A percentile compares a stretch with the other conserved stretches of the same genome.
Evolutionary conservation across 2,888 invertebrate species (phyloP).

Genomic region (Plagiodera versicolora): DNA sequence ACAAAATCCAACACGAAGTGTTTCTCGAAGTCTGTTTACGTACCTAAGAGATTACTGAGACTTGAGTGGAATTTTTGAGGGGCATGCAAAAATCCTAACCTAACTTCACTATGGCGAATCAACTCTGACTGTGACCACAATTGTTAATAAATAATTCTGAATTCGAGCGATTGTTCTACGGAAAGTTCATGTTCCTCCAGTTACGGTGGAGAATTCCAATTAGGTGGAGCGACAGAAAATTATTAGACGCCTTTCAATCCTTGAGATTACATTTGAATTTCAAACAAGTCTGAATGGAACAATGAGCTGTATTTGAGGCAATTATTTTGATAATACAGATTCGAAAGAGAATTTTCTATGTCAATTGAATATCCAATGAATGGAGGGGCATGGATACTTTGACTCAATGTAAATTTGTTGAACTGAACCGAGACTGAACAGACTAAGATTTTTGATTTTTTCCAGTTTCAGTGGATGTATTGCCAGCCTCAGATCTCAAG

Average conservation of each 20-base stretch:
- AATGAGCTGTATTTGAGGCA: constrained; percentile 7
- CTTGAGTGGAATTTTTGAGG: not conserved
- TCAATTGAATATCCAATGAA: not conserved
- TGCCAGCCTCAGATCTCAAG: not conserved
- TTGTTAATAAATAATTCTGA: constrained; percentile 3
- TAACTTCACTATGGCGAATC: not conserved
- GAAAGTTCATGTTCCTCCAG: not conserved
- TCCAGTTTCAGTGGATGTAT: no score
- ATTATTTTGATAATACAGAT: constrained; percentile 14
- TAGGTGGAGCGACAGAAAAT: constrained; percentile 17
- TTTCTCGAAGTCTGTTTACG: constrained; percentile 7
- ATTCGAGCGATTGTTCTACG: constrained; percentile 1
- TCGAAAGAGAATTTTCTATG: not conserved
- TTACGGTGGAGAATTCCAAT: constrained; percentile 21
- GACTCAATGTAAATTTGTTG: no score
- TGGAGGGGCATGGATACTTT: not conserved
- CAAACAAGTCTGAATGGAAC: constrained; percentile 15
- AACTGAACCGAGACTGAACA: no score
- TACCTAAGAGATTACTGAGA: constrained; percentile 4
- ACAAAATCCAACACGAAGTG: constrained; percentile 5
- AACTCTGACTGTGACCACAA: not conserved
- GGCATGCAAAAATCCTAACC: no score
- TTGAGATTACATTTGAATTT: constrained; percentile 20
- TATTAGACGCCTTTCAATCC: constrained; percentile 18
- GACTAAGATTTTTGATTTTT: no score